These are phyloP conservation scores for Trypoxylon attenuatum DNA, from an alignment of 2,888 invertebrate genomes.

Conservation along the genomic window DNA sequence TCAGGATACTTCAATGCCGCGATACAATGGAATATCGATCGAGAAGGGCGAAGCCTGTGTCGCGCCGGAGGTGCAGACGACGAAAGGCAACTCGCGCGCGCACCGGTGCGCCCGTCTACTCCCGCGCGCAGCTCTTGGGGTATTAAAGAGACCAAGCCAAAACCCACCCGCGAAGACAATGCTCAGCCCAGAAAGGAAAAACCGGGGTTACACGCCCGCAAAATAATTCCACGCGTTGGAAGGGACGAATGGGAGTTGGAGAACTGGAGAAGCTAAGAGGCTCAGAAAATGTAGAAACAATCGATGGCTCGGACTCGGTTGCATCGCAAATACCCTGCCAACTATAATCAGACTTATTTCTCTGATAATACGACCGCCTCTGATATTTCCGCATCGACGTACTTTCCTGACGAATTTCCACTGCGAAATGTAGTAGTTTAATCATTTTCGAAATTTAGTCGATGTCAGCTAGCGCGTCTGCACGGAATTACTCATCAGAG, in stretches of 20 bases:
- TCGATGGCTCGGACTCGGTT: neutral
- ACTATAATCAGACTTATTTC: no score
- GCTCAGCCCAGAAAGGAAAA: neutral
- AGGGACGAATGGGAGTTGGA: conserved; percentile 8
- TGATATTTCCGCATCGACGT: no score
- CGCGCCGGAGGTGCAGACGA: conserved; percentile 31
- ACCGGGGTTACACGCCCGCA: neutral
- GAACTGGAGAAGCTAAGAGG: neutral
- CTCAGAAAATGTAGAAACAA: neutral
- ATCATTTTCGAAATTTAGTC: no score
- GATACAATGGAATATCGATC: conserved; percentile 65
- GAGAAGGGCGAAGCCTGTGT: conserved; percentile 27
- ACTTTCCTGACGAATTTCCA: no score
- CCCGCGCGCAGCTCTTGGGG: conserved; percentile 19
- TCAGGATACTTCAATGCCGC: conserved; percentile 47
- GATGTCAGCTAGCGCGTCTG: no score
- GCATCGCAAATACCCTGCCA: no score
- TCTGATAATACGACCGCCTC: no score
- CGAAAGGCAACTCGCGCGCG: conserved; percentile 30
- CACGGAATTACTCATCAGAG: no score
- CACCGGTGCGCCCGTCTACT: neutral
- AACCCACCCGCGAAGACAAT: neutral
- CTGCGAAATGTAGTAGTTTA: no score
- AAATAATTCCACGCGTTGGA: conserved; percentile 6
- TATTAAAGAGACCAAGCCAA: conserved; percentile 26